These are phyloP conservation scores for Natrix natrix DNA, from an alignment of 2,797 vertebrate genomes.

Conservation along the genomic window DNA sequence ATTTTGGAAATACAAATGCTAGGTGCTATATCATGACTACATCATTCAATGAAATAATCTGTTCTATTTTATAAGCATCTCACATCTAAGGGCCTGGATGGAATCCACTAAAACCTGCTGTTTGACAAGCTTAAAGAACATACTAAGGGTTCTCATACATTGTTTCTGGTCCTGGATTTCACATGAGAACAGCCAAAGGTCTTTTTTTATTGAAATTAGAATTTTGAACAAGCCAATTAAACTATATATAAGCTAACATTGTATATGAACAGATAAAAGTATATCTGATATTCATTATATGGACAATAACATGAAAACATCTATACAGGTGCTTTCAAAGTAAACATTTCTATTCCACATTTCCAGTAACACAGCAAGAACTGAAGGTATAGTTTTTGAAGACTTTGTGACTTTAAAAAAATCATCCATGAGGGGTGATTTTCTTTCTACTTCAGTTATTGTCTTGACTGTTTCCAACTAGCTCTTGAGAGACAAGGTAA, in stretches of 20 bases:
- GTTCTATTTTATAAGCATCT: neutral
- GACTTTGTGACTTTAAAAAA: constrained; percentile 53
- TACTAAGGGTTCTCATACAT: neutral
- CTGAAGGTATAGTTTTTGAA: constrained; percentile 50
- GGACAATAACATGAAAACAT: constrained; percentile 18
- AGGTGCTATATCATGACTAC: neutral
- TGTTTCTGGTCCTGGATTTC: neutral
- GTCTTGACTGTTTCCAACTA: constrained; percentile 45
- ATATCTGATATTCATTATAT: constrained; percentile 2
- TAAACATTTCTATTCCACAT: constrained; percentile 21
- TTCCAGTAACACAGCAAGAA: constrained; percentile 41
- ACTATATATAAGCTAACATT: neutral
- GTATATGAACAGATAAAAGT: constrained; percentile 1
- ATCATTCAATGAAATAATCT: neutral
- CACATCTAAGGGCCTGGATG: neutral
- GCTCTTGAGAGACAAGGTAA: constrained; percentile 49
- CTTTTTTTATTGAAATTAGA: neutral
- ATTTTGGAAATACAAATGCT: neutral
- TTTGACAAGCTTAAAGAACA: neutral
- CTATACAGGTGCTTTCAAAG: constrained; percentile 33
- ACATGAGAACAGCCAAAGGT: neutral
- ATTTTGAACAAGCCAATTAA: neutral
- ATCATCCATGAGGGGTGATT: constrained; percentile 47
- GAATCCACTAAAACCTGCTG: neutral
- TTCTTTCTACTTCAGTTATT: constrained; percentile 55